Base-by-base conservation (phyloP, 2,888 invertebrate species). In the Lasioglossum oenotherae region DNA sequence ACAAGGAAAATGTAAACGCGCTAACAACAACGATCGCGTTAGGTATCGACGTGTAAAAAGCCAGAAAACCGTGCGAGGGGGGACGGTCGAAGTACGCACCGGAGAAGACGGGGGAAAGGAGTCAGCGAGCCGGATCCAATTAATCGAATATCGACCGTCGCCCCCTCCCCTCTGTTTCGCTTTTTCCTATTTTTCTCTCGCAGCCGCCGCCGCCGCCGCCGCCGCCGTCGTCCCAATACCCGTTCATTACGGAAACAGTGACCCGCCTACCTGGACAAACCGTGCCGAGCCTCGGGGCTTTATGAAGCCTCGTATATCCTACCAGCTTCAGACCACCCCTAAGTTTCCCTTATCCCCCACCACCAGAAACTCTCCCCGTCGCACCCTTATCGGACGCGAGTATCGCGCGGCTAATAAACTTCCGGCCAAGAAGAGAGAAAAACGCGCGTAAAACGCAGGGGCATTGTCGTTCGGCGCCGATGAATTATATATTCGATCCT, bases 161-260 rank as follows among this genome's bases (percentile, higher is more conserved):
- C 31, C 31, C 31, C 31, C 31, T 1, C 60, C n/a, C 12, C 72
- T 57, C 64, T 64, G 85, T 84, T 80, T 84, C 74, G 80, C 74
- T 84, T 67, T 84, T 80, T 75, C 64, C 53, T 53, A 60, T 60
- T 60, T 60, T 60, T 60, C 14, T 60, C 4, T 64, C 31, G 53
- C 23, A 23, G 53, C 10, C 23, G 8, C 23, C 49, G 49, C n/a
- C n/a, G n/a, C 19, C 35, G 35, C 19, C 49, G 19, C 5, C 49
- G 49, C 1, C 19, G 72, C 38, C 19, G 31, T 41, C 64, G 23
- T 38, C 53, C 72, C 23, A 38, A 53, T 82, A 64, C 78, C 67
- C 85, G 80, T 85, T 84, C 85, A 84, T 85, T 85, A 84, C 85
- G 74, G 85, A 85, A 85, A 85, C 85, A 72, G 85, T 84, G 85